A percentile compares a stretch with the other conserved stretches of the same genome.
These are phyloP conservation scores for Carollia perspicillata DNA, from an alignment of 2,113 vertebrate genomes.

Conservation along the genomic window DNA sequence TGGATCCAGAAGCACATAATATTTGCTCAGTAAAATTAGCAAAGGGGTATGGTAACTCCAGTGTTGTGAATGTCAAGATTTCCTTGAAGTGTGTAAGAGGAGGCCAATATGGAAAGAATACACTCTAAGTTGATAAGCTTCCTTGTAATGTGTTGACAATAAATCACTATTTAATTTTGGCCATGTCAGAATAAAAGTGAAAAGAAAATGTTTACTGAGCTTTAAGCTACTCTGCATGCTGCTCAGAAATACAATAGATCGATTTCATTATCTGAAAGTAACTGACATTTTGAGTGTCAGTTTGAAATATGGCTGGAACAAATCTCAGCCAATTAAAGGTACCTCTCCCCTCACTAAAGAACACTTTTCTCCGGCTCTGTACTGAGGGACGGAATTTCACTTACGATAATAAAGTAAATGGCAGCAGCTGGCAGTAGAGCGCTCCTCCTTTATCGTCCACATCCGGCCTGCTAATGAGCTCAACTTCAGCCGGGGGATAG, in stretches of 20 bases:
- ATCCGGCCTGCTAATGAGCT: conserved; percentile 71
- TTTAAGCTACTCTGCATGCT: background rate
- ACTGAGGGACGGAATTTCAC: background rate
- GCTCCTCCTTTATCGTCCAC: conserved; percentile 46
- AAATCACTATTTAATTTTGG: conserved; percentile 68
- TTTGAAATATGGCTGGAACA: conserved; percentile 33
- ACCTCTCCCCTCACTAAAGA: background rate
- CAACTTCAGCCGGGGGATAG: conserved; percentile 63
- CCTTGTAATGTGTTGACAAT: background rate
- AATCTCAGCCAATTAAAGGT: conserved; percentile 58
- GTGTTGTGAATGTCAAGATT: conserved; percentile 33
- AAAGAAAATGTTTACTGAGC: conserved; percentile 64
- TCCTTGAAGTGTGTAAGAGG: background rate
- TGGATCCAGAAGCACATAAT: background rate
- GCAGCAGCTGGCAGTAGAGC: conserved; percentile 35
- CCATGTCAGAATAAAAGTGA: conserved; percentile 38
- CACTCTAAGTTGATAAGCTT: background rate
- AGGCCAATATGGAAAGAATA: background rate
- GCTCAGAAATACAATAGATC: conserved; percentile 40
- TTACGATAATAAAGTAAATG: conserved; percentile 63
- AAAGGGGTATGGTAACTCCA: conserved; percentile 10
- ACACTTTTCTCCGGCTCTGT: background rate
- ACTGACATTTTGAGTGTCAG: conserved; percentile 57
- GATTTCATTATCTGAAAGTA: conserved; percentile 61
- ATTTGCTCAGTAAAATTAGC: background rate